Evolutionary conservation across 1,140 invertebrate genomes (phyloP).

Genomic region (Halotydeus destructor): DNA sequence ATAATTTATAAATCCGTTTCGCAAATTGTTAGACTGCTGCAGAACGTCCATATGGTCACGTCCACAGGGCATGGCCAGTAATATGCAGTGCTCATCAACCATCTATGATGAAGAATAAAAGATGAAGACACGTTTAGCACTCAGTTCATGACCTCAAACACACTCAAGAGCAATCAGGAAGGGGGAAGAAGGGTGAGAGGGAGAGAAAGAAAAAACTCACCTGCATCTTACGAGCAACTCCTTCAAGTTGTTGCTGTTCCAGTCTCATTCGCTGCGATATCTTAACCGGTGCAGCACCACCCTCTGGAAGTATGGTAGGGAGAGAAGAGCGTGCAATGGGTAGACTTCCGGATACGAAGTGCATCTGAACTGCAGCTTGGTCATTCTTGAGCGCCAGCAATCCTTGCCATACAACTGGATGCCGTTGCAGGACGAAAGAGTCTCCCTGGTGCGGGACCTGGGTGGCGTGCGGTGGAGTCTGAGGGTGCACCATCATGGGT

Average conservation of each 20-base stretch:
- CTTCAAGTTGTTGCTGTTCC: conserved; percentile 79
- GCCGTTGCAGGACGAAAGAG: conserved; percentile 44
- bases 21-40: conserved; percentile 71
- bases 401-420: conserved; percentile 92
- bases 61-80: conserved; percentile 82
- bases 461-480: conserved; percentile 44
- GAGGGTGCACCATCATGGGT: conserved; percentile 20
- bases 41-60: conserved; percentile 74
- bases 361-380: conserved; percentile 89
- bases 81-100: conserved; percentile 83
- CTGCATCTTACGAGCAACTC: conserved; percentile 85
- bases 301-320: conserved; percentile 44
- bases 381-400: conserved; percentile 83
- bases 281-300: conserved; percentile 50
- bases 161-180: too few relatives aligned
- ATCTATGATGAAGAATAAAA: conserved; percentile 35
- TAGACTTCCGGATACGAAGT: conserved; percentile 82
- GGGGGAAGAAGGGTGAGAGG: neutral
- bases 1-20: conserved; percentile 83
- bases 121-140: neutral
- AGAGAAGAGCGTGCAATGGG: conserved; percentile 58
- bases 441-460: conserved; percentile 53
- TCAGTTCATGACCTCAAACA: neutral
- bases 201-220: conserved; percentile 29
- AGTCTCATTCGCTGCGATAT: conserved; percentile 91